Conservation (phyloP, 2,113 vertebrate species). For the Elachura formosa region DNA sequence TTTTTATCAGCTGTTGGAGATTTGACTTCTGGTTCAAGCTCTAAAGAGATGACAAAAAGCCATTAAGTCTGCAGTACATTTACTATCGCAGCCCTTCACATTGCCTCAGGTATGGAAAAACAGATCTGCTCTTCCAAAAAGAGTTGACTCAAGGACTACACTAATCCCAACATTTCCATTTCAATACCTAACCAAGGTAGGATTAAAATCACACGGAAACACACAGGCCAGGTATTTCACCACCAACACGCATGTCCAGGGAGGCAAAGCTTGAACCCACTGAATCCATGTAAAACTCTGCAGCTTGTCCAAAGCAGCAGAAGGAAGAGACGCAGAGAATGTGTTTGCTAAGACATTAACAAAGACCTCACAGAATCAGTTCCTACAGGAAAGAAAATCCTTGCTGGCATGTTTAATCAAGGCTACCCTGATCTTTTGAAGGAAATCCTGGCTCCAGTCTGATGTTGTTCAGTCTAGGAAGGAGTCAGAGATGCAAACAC, state of each 20-base stretch:
- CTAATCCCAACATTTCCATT: not conserved
- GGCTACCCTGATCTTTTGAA: not conserved
- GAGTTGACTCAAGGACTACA: not conserved
- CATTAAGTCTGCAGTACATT: not conserved
- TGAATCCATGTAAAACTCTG: not conserved
- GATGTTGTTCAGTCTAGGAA: not conserved
- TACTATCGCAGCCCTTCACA: not conserved
- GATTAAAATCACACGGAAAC: not conserved
- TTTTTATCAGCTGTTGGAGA: constrained; percentile 78
- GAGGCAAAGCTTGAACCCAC: not conserved
- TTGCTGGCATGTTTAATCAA: not conserved
- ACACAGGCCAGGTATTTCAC: not conserved
- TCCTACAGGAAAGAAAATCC: not conserved
- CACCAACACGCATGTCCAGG: not conserved
- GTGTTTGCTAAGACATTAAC: not conserved
- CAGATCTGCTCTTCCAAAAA: not conserved
- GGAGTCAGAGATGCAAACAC: not conserved
- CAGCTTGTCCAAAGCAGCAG: not conserved
- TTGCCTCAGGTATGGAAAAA: not conserved
- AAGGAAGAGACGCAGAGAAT: not conserved
- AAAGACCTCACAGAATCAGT: not conserved
- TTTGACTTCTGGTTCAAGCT: constrained; percentile 79
- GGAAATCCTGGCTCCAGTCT: not conserved
- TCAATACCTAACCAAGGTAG: not conserved
- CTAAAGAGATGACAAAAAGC: constrained; percentile 58